Evolutionary conservation across 2,797 vertebrate species (phyloP).

Genomic region (Acanthurus lineatus): DNA sequence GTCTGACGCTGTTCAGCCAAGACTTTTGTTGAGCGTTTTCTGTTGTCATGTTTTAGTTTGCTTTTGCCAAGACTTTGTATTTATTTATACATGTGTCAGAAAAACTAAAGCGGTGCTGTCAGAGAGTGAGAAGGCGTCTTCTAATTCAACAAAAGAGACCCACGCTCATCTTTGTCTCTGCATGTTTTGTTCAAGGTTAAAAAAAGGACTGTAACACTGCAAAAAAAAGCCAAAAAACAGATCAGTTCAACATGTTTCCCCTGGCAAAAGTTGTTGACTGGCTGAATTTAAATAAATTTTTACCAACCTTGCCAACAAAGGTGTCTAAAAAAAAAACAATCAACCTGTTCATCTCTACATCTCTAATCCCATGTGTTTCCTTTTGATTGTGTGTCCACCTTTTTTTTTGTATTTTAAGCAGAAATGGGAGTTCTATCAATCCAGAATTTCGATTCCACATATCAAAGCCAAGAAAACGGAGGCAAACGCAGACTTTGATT

Average conservation of each 20-base stretch:
- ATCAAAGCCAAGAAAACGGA: constrained; percentile 42
- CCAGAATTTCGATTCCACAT: constrained; percentile 4
- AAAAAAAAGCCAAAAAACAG: neutral
- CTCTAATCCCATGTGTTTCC: neutral
- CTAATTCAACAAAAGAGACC: constrained; percentile 31
- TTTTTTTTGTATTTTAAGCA: constrained; percentile 17
- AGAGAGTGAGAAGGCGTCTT: constrained; percentile 5
- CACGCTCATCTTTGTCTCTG: constrained; percentile 1
- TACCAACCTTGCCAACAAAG: neutral
- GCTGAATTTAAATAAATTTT: constrained; percentile 9
- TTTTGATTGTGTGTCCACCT: neutral
- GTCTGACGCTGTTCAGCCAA: neutral
- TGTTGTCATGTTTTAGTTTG: neutral
- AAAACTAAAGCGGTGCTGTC: constrained; percentile 10
- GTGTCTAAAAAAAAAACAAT: neutral
- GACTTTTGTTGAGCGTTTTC: neutral
- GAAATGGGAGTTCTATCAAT: constrained; percentile 3
- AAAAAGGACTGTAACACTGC: neutral
- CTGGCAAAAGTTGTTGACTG: neutral
- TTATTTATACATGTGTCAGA: constrained; percentile 27
- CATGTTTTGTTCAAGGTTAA: constrained; percentile 22
- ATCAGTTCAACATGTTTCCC: neutral
- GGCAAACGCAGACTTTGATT: constrained; percentile 33
- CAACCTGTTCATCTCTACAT: neutral
- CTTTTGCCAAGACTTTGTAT: neutral